These are phyloP conservation scores for Charina bottae DNA, from an alignment of 2,113 vertebrate species.

Conservation along the genomic window DNA sequence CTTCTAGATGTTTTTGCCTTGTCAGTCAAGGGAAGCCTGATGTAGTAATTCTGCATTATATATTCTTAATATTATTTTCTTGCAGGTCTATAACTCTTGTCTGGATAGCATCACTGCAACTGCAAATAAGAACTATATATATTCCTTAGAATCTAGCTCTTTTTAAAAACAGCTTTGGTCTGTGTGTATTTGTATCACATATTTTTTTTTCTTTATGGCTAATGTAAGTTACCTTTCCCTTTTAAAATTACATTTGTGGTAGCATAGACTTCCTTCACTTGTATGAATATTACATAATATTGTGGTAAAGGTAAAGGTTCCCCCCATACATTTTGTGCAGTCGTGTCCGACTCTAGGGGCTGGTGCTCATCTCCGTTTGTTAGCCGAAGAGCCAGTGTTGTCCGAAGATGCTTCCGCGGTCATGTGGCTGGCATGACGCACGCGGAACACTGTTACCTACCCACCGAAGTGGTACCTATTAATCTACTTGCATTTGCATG, in stretches of 20 bases:
- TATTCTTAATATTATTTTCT: background rate
- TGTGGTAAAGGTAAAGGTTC: too few species aligned
- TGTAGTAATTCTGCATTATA: background rate
- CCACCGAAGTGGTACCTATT: too few species aligned
- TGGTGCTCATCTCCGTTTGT: too few species aligned
- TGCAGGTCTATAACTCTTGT: background rate
- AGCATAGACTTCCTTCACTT: background rate
- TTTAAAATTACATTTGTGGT: background rate
- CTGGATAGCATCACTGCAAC: background rate
- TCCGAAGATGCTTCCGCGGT: too few species aligned
- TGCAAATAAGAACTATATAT: background rate
- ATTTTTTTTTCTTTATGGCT: background rate
- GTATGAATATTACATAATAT: background rate
- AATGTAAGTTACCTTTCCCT: background rate
- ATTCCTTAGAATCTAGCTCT: background rate
- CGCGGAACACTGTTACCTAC: too few species aligned
- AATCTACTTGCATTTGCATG: too few species aligned
- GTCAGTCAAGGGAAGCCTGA: background rate
- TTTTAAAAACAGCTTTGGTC: background rate
- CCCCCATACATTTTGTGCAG: too few species aligned
- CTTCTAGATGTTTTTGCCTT: background rate
- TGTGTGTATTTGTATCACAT: background rate
- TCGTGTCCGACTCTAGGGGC: too few species aligned
- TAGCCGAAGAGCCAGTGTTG: too few species aligned
- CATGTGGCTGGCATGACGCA: too few species aligned